Evolutionary conservation across 1,140 invertebrate species (phyloP).

Genomic region (Teleogryllus occipitalis): DNA sequence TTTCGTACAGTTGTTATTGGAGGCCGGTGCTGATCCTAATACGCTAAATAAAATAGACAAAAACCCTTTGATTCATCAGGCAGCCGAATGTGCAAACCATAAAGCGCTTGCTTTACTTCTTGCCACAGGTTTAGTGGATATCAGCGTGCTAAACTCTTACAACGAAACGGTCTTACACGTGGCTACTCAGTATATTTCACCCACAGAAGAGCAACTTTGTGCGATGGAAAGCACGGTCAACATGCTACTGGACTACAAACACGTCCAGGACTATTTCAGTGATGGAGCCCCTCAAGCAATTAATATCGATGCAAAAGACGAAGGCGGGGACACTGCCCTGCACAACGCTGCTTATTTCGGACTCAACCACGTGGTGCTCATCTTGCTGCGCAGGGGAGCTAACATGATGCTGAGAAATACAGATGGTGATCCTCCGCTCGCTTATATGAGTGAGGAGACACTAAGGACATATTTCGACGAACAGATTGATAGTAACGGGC

Average conservation of each 20-base stretch:
- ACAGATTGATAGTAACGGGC: slow-evolving; percentile 51
- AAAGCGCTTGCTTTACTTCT: slow-evolving; percentile 46
- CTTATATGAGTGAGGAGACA: slow-evolving; percentile 53
- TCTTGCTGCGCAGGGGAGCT: slow-evolving; percentile 56
- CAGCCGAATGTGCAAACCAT: slow-evolving; percentile 46
- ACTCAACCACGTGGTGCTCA: slow-evolving; percentile 46
- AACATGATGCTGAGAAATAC: slow-evolving; percentile 58
- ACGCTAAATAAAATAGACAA: slow-evolving; percentile 49
- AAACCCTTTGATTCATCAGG: slow-evolving; percentile 57
- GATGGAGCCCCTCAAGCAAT: slow-evolving; percentile 23
- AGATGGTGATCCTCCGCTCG: slow-evolving; percentile 55
- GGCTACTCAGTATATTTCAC: background rate
- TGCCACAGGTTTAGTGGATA: background rate
- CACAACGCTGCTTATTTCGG: slow-evolving; percentile 71
- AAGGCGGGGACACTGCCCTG: slow-evolving; percentile 64
- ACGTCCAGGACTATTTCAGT: background rate
- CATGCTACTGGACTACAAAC: background rate
- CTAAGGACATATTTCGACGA: slow-evolving; percentile 60
- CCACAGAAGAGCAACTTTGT: background rate
- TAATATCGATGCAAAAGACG: slow-evolving; percentile 57
- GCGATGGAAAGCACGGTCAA: background rate
- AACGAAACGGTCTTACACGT: slow-evolving; percentile 12
- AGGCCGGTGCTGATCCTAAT: slow-evolving; percentile 56
- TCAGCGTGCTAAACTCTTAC: background rate
- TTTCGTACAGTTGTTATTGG: slow-evolving; percentile 51